Conservation (phyloP, 37 sponge, comb jelly and placozoan species). For the Ephydatia muelleri region DNA sequence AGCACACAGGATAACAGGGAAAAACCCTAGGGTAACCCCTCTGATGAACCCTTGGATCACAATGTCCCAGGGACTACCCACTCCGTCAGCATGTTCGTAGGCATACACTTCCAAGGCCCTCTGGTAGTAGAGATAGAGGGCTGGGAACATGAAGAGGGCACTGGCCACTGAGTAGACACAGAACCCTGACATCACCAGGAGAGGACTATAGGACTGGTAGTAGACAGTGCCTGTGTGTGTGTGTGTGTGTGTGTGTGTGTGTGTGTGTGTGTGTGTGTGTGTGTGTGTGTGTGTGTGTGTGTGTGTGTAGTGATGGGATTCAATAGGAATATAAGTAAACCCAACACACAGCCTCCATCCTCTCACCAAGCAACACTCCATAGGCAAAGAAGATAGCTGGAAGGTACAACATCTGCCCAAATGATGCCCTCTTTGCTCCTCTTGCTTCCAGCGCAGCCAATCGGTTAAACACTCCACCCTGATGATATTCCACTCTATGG, state of each 20-base stretch:
- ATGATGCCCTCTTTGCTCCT: slow-evolving; percentile 43
- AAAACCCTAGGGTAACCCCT: slow-evolving; percentile 44
- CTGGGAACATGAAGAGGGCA: slow-evolving; percentile 89
- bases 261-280: background rate
- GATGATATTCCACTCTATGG: background rate
- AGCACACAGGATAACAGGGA: slow-evolving; percentile 77
- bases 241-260: background rate
- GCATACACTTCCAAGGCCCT: slow-evolving; percentile 45
- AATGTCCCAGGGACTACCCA: slow-evolving; percentile 69
- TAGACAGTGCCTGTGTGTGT: slow-evolving; percentile 55
- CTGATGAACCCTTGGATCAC: slow-evolving; percentile 84
- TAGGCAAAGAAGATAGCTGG: slow-evolving; percentile 74
- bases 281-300: no score
- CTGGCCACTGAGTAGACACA: slow-evolving; percentile 73
- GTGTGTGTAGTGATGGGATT: no score
- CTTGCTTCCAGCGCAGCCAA: slow-evolving; percentile 60
- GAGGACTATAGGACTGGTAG: slow-evolving; percentile 24
- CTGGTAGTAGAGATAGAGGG: slow-evolving; percentile 46
- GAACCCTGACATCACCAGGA: slow-evolving; percentile 66
- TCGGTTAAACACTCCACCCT: slow-evolving; percentile 20
- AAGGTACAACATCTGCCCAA: slow-evolving; percentile 46
- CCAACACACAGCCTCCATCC: background rate
- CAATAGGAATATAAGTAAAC: no score
- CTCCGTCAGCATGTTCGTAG: slow-evolving; percentile 58
- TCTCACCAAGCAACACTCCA: slow-evolving; percentile 59